These are phyloP conservation scores for Cathartes aura DNA, from an alignment of 2,113 vertebrate species.

Conservation along the genomic window DNA sequence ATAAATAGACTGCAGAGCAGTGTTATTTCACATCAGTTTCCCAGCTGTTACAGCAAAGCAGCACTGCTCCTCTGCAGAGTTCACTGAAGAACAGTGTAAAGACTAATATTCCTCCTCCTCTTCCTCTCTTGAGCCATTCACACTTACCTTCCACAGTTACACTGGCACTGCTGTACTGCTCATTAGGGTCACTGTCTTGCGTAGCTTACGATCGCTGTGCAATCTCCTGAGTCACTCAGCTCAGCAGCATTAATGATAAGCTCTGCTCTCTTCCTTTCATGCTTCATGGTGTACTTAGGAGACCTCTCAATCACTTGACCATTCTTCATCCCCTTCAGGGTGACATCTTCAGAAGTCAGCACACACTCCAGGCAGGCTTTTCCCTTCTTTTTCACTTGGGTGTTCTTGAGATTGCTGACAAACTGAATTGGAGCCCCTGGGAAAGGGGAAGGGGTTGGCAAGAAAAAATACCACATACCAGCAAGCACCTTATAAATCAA, in stretches of 20 bases:
- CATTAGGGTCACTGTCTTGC: conserved; percentile 59
- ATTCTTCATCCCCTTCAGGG: conserved; percentile 68
- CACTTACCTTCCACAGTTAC: conserved; percentile 67
- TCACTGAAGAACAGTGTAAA: neutral
- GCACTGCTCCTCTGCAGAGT: neutral
- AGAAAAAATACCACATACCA: neutral
- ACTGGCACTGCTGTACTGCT: conserved; percentile 65
- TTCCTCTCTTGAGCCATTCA: neutral
- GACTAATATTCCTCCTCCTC: neutral
- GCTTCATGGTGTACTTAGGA: conserved; percentile 49
- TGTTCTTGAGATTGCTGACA: conserved; percentile 69
- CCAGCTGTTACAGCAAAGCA: neutral
- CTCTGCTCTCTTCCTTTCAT: conserved; percentile 69
- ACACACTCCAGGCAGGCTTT: conserved; percentile 69
- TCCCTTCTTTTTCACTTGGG: conserved; percentile 64
- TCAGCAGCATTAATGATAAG: conserved; percentile 67
- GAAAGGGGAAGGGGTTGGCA: neutral
- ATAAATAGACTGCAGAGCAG: neutral
- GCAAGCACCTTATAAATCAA: neutral
- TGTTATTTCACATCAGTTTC: neutral
- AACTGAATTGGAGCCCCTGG: conserved; percentile 72
- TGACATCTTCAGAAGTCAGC: conserved; percentile 72
- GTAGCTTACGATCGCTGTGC: conserved; percentile 34
- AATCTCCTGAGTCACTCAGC: conserved; percentile 55
- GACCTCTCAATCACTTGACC: conserved; percentile 44